Base-by-base conservation (phyloP, 2,888 invertebrate genomes). In the Cryptophagus acutangulus region DNA sequence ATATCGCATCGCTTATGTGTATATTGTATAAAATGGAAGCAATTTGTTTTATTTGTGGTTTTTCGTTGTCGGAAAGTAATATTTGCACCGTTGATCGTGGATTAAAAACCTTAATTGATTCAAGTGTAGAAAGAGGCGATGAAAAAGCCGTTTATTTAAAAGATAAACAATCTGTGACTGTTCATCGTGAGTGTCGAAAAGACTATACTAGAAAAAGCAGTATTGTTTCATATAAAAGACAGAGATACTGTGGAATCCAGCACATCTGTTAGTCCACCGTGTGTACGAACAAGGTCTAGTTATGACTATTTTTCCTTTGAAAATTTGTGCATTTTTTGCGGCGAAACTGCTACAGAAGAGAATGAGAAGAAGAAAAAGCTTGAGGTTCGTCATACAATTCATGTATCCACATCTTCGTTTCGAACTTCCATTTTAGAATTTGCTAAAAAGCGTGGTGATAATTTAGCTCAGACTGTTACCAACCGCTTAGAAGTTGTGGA, bases 1-100 rank as follows among this genome's bases (percentile, higher is more conserved):
- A n/a, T n/a, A n/a, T n/a, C n/a, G n/a, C n/a, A n/a, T n/a, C n/a
- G n/a, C n/a, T n/a, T n/a, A n/a, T n/a, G n/a, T n/a, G n/a, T n/a
- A n/a, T n/a, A n/a, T n/a, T n/a, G 28, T 36, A 42, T 38, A 41
- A n/a, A 40, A 42, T 45, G 45, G 33, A 36, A n/a, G 8, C 36
- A 29, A 24, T 43, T 41, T 58, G 59, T 43, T 60, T 58, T 52
- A 58, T 58, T 58, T 59, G 57, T 46, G 26, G 30, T 53, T 43
- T 59, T 48, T 51, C 45, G 52, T 59, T 59, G 44, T 43, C 48
- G 48, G 52, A 52, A 57, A 44, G 54, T 55, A 52, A 59, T 56
- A 31, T 41, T 54, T 56, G 58, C 51, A 49, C 45, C 52, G 59
- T 59, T 41, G 39, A 43, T 33, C 50, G 48, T 51, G 46, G 45